Evolutionary conservation across 2,797 vertebrate species (phyloP).

Genomic region (Pipistrellus pipistrellus): DNA sequence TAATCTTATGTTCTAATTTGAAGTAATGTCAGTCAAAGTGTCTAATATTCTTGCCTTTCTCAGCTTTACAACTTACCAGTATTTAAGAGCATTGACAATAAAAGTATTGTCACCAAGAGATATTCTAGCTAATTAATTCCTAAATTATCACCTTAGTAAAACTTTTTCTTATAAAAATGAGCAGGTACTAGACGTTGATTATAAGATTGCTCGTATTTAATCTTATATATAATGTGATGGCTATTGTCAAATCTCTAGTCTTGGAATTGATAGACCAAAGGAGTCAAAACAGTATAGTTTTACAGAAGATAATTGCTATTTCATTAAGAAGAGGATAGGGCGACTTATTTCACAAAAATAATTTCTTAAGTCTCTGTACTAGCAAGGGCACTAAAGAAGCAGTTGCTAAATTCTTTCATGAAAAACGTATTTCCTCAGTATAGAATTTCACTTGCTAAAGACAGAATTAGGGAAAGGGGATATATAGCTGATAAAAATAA

Average conservation of each 20-base stretch:
- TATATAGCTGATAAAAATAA: background rate
- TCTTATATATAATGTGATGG: background rate
- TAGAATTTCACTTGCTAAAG: conserved; percentile 12
- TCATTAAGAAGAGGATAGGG: background rate
- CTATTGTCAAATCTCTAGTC: background rate
- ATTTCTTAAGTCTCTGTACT: background rate
- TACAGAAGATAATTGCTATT: background rate
- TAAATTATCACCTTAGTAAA: background rate
- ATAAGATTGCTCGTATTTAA: background rate
- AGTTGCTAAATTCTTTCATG: background rate
- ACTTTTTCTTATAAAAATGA: conserved; percentile 44
- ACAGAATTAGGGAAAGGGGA: background rate
- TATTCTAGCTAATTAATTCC: background rate
- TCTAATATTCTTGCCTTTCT: conserved; percentile 3
- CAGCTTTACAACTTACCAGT: background rate
- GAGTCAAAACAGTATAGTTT: conserved; percentile 10
- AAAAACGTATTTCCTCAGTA: background rate
- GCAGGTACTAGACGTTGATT: background rate
- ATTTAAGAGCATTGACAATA: conserved; percentile 34
- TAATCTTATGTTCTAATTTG: background rate
- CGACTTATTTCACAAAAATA: background rate
- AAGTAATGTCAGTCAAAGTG: background rate
- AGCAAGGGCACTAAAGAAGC: background rate
- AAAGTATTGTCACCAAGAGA: conserved; percentile 4
- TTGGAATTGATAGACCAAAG: background rate